Conservation (phyloP, 2,888 invertebrate species). For the Eupithecia dodoneata region DNA sequence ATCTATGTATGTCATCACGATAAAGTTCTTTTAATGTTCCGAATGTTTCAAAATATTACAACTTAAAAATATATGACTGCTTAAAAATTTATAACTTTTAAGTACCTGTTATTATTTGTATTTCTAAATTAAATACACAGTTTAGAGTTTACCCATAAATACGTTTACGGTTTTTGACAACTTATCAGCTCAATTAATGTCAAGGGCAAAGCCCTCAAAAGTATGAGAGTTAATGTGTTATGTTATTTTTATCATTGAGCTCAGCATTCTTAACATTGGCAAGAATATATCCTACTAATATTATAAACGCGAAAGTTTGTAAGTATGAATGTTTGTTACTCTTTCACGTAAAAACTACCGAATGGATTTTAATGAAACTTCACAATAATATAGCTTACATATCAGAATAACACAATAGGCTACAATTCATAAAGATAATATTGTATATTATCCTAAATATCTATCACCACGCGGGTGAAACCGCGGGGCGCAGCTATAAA, state of each 20-base stretch:
- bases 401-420: too few species aligned
- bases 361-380: too few species aligned
- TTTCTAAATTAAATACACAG: background rate
- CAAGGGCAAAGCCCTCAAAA: conserved; percentile 29
- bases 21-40: background rate
- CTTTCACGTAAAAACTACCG: too few species aligned
- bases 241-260: conserved; percentile 9
- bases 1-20: background rate
- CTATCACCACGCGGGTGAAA: too few species aligned
- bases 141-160: background rate
- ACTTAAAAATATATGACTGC: background rate
- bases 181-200: conserved; percentile 20
- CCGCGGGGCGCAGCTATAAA: too few species aligned
- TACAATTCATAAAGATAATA: too few species aligned
- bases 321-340: too few species aligned
- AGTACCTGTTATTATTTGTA: background rate
- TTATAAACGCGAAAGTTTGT: too few species aligned
- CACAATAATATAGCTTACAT: too few species aligned
- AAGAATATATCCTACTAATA: background rate
- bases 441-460: too few species aligned
- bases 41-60: background rate
- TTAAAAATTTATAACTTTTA: background rate
- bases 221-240: conserved; percentile 4
- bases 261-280: conserved; percentile 5
- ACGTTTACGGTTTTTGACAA: background rate